Evolutionary conservation across 2,797 vertebrate species (phyloP).

Genomic region (Rhynchotus rufescens): DNA sequence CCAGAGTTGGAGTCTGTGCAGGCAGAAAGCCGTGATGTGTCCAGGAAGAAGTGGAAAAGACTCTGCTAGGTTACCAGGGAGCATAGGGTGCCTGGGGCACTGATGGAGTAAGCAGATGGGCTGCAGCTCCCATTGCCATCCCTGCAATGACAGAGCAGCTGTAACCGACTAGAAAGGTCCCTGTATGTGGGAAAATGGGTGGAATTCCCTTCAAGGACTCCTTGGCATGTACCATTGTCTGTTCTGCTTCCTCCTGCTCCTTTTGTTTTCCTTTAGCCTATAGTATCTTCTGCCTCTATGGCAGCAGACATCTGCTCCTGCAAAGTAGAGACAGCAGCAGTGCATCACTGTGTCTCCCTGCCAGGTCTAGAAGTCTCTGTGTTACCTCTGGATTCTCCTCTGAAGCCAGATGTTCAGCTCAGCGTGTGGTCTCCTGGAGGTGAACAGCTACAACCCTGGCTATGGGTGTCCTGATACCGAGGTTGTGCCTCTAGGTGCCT

Average conservation of each 20-base stretch:
- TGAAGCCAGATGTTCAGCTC: neutral
- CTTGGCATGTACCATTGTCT: neutral
- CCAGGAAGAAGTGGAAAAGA: neutral
- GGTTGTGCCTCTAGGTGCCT: rapidly evolving
- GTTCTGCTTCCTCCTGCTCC: neutral
- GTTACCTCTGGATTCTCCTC: too few relatives aligned
- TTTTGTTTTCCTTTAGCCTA: neutral
- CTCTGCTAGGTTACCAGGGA: neutral
- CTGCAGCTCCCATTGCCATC: neutral
- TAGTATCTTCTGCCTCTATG: neutral
- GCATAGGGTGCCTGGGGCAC: neutral
- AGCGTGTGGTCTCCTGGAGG: neutral
- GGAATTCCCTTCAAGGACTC: neutral
- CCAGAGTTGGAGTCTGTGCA: too few relatives aligned
- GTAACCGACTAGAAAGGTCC: neutral
- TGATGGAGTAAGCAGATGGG: neutral
- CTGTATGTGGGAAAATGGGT: neutral
- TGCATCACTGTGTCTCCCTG: too few relatives aligned
- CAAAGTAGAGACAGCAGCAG: neutral
- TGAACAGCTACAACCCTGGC: neutral
- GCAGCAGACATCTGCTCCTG: neutral
- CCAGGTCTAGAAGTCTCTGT: too few relatives aligned
- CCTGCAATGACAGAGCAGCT: neutral
- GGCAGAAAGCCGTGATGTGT: neutral
- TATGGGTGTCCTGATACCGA: neutral